Conservation (phyloP, 1,140 invertebrate species). For the Akabosia matsudoensis region DNA sequence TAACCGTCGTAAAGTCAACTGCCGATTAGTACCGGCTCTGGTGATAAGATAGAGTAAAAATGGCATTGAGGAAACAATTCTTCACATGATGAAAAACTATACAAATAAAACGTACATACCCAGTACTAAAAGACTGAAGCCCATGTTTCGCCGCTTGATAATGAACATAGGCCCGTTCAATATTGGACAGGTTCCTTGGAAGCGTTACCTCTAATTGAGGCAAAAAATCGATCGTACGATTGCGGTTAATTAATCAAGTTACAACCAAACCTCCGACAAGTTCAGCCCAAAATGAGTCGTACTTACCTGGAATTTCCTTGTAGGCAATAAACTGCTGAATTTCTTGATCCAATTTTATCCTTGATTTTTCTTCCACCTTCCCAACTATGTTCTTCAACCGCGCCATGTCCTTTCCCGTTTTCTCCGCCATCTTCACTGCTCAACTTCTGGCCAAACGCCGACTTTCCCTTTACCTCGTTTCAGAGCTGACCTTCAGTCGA, state of each 20-base stretch:
- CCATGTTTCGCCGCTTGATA: conserved; percentile 61
- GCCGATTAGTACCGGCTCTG: not conserved
- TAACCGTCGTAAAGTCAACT: not conserved
- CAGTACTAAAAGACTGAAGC: conserved; percentile 69
- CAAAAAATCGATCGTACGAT: not conserved
- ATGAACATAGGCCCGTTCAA: conserved; percentile 76
- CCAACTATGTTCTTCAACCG: not conserved
- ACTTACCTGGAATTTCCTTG: not conserved
- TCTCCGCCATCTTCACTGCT: not conserved
- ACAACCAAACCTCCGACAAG: not conserved
- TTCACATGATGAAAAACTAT: too few relatives aligned
- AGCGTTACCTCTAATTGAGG: conserved; percentile 57
- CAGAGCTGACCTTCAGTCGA: too few relatives aligned
- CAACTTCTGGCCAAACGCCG: not conserved
- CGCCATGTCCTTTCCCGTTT: not conserved
- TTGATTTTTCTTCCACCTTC: not conserved
- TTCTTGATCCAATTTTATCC: not conserved
- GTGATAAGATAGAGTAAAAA: not conserved
- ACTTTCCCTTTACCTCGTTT: too few relatives aligned
- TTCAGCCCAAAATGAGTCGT: not conserved
- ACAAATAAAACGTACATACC: conserved; percentile 53
- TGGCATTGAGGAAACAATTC: too few relatives aligned
- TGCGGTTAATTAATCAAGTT: not conserved
- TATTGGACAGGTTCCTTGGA: conserved; percentile 69
- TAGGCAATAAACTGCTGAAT: not conserved